Base-by-base conservation (phyloP, 2,888 invertebrate species). In the Eretmocerus hayati region DNA sequence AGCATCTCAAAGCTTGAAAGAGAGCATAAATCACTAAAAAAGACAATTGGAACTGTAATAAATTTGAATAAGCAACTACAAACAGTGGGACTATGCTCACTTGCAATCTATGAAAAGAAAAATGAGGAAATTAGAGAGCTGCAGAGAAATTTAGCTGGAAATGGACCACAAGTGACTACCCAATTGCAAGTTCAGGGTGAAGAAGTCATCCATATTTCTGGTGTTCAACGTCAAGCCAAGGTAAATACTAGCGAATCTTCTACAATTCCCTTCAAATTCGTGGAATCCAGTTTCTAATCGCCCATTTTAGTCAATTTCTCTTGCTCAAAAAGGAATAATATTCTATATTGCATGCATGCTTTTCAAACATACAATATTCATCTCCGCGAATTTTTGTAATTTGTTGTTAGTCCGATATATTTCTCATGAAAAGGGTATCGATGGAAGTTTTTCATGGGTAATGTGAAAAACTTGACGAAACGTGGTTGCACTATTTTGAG, bases 41-140 rank as follows among this genome's bases (percentile, higher is more conserved):
- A 63, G 46, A 61, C 58, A 11, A 52, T 60, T 11, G 59, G 58
- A 48, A 46, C 50, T 4, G 50, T 60, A 16, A 55, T 55, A 36
- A 40, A 58, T 13, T 49, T 66, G 18, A 64, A 66, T 26, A 60
- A 61, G 49, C 61, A 62, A 11, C 58, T 69, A 22, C 60, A 65
- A 55, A 59, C 60, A 11, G 56, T 59, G 23, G 60, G 63, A 9
- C 50, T 63, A 31, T 61, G 58, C 42, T 54, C 56, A 16, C 56
- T 62, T 26, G 56, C 54, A 4, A 57, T 61, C 43, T 58, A 61
- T 46, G 42, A 58, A 37, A 59, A 50, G 36, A 57, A 64, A 30
- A 60, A 59, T 35, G 48, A 38, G 15, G 50, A 56, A 42, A 61
- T 64, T 35, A 39, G 58, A 55, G 49, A 46, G 51, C 44, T 64